Conservation (phyloP, 2,888 invertebrate species). For the Drosophila anomalipes region DNA sequence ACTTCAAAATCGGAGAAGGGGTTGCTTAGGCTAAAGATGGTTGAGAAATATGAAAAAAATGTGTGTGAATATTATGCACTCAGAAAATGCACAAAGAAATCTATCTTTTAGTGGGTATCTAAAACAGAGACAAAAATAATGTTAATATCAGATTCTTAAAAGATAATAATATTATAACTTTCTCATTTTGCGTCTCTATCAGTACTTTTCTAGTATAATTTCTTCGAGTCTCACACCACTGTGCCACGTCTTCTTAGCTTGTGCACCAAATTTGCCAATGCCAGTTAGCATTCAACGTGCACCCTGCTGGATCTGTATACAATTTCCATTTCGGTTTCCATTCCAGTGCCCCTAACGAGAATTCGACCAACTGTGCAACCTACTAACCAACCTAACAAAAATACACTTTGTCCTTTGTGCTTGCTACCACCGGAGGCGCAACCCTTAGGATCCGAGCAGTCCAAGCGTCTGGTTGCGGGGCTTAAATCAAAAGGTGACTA, state of each 20-base stretch:
- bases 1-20: background rate
- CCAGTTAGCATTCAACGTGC: background rate
- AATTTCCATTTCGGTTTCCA: constrained; percentile 38
- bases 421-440: background rate
- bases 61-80: background rate
- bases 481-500: constrained; percentile 83
- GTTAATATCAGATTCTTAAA: background rate
- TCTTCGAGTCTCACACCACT: constrained; percentile 13
- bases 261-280: constrained; percentile 7
- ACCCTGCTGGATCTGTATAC: constrained; percentile 1
- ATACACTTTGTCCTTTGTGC: constrained; percentile 3
- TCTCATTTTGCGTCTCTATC: background rate
- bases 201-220: background rate
- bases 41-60: background rate
- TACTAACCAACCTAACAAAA: constrained; percentile 25
- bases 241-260: constrained; percentile 26
- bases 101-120: background rate
- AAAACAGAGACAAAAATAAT: background rate
- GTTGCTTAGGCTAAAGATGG: background rate
- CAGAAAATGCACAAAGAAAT: too few species aligned
- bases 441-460: constrained; percentile 15
- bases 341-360: constrained; percentile 23
- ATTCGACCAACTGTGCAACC: constrained; percentile 34
- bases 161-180: background rate
- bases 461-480: constrained; percentile 30